Percentiles rank a stretch among this genome's conserved stretches.
Evolutionary conservation across 2,888 invertebrate genomes (phyloP).

Genomic region (Volucella zonaria): DNA sequence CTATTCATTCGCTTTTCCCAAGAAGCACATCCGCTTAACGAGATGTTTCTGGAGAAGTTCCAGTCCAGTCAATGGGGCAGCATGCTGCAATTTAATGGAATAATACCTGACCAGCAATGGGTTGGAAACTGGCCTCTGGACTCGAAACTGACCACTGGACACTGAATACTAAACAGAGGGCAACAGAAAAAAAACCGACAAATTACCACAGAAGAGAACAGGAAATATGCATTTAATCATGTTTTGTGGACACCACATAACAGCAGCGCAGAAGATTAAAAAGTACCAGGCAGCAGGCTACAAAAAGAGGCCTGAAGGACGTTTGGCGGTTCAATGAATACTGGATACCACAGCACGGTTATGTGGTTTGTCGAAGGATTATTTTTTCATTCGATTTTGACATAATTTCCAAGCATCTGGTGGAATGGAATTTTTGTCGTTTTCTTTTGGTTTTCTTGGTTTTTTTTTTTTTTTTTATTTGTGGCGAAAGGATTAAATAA

Average conservation of each 20-base stretch:
- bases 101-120: slow-evolving; percentile 13
- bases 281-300: slow-evolving; percentile 15
- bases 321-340: slow-evolving; percentile 64
- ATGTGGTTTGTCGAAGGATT: slow-evolving; percentile 61
- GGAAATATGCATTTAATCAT: slow-evolving; percentile 74
- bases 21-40: slow-evolving; percentile 52
- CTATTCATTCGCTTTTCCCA: slow-evolving; percentile 42
- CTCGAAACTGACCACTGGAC: too few species aligned
- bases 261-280: slow-evolving; percentile 28
- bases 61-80: slow-evolving; percentile 9
- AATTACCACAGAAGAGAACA: slow-evolving; percentile 66
- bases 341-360: slow-evolving; percentile 62
- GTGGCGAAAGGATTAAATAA: slow-evolving; percentile 53
- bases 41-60: slow-evolving; percentile 48
- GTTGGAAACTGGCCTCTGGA: too few species aligned
- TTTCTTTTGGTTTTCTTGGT: slow-evolving; percentile 55
- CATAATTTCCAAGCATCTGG: slow-evolving; percentile 71
- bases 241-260: slow-evolving; percentile 68
- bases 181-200: slow-evolving; percentile 33
- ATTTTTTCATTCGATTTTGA: slow-evolving; percentile 43
- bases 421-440: slow-evolving; percentile 68
- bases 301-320: slow-evolving; percentile 70
- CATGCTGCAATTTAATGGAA: slow-evolving; percentile 40
- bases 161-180: not conserved
- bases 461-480: not conserved